Conservation (phyloP, 2,888 invertebrate species). For the Tuta absoluta region DNA sequence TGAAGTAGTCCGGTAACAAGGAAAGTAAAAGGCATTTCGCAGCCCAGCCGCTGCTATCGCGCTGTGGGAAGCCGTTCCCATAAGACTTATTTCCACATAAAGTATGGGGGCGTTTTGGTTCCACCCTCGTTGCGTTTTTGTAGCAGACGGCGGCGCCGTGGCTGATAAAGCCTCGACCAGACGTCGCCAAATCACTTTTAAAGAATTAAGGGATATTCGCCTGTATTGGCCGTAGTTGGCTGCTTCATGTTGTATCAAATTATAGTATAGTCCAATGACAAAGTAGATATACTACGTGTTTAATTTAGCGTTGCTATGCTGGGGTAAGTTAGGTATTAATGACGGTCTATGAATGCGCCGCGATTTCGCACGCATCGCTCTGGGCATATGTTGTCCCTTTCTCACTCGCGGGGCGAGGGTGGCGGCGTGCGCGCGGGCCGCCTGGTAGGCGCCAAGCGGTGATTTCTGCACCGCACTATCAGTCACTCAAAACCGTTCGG, state of each 20-base stretch:
- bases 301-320: no score
- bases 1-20: no score
- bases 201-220: background rate
- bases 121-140: conserved; percentile 31
- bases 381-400: no score
- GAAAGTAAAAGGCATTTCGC: conserved; percentile 13
- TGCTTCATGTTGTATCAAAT: background rate
- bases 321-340: no score
- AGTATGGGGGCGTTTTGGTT: background rate
- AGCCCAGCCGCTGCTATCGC: background rate
- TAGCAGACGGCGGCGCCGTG: conserved; percentile 34
- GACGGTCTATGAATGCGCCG: no score
- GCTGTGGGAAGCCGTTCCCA: background rate
- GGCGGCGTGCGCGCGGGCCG: no score
- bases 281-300: no score
- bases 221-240: background rate
- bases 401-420: no score
- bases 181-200: conserved; percentile 31
- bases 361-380: no score
- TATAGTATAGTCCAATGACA: background rate
- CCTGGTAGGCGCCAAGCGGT: no score
- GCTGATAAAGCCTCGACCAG: conserved; percentile 35
- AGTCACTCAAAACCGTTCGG: no score
- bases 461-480: no score
- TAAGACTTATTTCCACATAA: conserved; percentile 9